phyloP scores from a whole-genome alignment of 2,797 vertebrate species.

The Poecilia picta region DNA sequence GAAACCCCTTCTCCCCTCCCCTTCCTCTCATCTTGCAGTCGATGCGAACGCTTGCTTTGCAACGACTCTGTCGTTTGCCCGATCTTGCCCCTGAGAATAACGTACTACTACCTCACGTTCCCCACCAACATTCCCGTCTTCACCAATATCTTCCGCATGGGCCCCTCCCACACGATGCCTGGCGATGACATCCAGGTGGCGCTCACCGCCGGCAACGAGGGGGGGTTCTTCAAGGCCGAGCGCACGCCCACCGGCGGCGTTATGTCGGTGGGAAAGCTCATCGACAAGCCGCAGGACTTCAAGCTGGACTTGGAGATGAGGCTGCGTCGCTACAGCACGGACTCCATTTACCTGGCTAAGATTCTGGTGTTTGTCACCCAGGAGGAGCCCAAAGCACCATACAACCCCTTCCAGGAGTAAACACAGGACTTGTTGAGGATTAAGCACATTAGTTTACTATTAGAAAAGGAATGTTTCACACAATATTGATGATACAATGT shows the following conservation, averaged over 20 bases:
- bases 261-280: slow-evolving; percentile 87
- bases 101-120: slow-evolving; percentile 97
- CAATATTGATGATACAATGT: slow-evolving; percentile 1
- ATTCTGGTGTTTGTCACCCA: slow-evolving; percentile 91
- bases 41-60: slow-evolving; percentile 99
- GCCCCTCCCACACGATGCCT: slow-evolving; percentile 86
- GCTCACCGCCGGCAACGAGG: slow-evolving; percentile 91
- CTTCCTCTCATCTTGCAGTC: slow-evolving; percentile 84
- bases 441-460: slow-evolving; percentile 9
- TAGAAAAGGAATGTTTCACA: slow-evolving; percentile 38
- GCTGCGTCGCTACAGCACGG: slow-evolving; percentile 84
- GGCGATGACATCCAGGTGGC: slow-evolving; percentile 92
- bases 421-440: neutral
- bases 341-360: slow-evolving; percentile 90
- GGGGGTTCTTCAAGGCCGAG: slow-evolving; percentile 88
- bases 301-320: slow-evolving; percentile 91
- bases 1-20: slow-evolving; percentile 67
- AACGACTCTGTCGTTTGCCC: slow-evolving; percentile 93
- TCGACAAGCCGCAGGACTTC: slow-evolving; percentile 89
- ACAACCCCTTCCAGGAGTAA: slow-evolving; percentile 64
- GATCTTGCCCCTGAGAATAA: slow-evolving; percentile 96
- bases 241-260: slow-evolving; percentile 85
- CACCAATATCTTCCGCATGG: slow-evolving; percentile 98
- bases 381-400: slow-evolving; percentile 77
- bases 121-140: slow-evolving; percentile 94